phyloP scores from a whole-genome alignment of 64 coral and sea anemone genomes.

The Pachyseris speciosa region DNA sequence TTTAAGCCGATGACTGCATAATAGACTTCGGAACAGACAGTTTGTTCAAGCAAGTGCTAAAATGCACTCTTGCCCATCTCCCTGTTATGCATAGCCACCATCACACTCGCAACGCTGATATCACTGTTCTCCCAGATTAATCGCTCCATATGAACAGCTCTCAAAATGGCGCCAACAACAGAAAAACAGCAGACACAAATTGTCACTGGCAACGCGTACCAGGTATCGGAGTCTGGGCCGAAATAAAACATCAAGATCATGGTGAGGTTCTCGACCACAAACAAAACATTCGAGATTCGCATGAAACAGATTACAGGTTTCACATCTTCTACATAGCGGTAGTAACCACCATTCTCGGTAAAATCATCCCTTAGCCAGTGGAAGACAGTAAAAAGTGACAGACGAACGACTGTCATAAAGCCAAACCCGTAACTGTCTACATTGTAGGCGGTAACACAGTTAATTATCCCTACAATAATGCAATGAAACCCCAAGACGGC shows the following conservation, averaged over 20 bases:
- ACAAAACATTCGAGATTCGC: neutral
- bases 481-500: neutral
- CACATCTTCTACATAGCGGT: no score
- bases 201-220: neutral
- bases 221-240: neutral
- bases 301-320: no score
- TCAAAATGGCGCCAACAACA: neutral
- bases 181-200: neutral
- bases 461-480: neutral
- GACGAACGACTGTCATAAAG: neutral
- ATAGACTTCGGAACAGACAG: no score
- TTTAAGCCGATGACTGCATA: no score
- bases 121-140: no score
- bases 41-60: no score
- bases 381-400: neutral
- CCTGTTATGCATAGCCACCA: no score
- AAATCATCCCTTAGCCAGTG: neutral
- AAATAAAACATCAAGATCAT: neutral
- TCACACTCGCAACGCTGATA: no score
- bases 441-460: no score
- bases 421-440: no score
- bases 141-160: no score
- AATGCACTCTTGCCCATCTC: no score
- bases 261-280: neutral
- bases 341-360: neutral